These are phyloP conservation scores for Numenius arquata DNA, from an alignment of 2,113 vertebrate genomes.

Conservation along the genomic window DNA sequence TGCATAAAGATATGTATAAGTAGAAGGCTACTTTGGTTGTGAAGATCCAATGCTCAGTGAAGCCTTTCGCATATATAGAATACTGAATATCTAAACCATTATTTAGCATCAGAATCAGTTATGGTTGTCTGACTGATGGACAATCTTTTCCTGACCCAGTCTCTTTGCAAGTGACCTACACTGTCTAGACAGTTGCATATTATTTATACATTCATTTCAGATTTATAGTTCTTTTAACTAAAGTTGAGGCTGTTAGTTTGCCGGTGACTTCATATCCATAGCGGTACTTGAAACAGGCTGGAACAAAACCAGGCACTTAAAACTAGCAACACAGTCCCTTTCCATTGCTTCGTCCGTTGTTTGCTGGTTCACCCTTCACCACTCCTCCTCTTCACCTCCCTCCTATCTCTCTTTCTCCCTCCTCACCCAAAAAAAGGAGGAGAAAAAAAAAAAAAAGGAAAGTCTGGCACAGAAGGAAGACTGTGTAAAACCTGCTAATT, in stretches of 20 bases:
- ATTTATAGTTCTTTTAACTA: slow-evolving; percentile 71
- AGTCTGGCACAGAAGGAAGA: background rate
- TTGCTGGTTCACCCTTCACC: background rate
- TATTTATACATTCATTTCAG: slow-evolving; percentile 93
- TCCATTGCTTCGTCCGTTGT: background rate
- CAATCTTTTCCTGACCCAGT: slow-evolving; percentile 95
- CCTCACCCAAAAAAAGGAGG: background rate
- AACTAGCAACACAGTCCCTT: background rate
- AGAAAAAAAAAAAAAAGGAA: background rate
- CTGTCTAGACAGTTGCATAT: slow-evolving; percentile 94
- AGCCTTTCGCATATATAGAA: slow-evolving; percentile 98
- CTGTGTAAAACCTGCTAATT: slow-evolving; percentile 53
- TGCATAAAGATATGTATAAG: slow-evolving; percentile 86
- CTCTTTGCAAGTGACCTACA: slow-evolving; percentile 95
- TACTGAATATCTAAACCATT: slow-evolving; percentile 94
- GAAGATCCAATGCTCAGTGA: slow-evolving; percentile 90
- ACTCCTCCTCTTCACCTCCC: background rate
- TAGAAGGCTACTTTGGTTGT: slow-evolving; percentile 83
- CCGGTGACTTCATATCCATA: slow-evolving; percentile 30
- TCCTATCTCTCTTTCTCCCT: background rate
- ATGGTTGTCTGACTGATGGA: slow-evolving; percentile 99
- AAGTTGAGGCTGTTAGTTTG: slow-evolving; percentile 70
- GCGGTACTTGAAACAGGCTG: slow-evolving; percentile 10
- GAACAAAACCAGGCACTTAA: background rate
- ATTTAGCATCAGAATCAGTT: slow-evolving; percentile 99